Conservation (phyloP, 1,140 invertebrate species). For the Heliconius congener region DNA sequence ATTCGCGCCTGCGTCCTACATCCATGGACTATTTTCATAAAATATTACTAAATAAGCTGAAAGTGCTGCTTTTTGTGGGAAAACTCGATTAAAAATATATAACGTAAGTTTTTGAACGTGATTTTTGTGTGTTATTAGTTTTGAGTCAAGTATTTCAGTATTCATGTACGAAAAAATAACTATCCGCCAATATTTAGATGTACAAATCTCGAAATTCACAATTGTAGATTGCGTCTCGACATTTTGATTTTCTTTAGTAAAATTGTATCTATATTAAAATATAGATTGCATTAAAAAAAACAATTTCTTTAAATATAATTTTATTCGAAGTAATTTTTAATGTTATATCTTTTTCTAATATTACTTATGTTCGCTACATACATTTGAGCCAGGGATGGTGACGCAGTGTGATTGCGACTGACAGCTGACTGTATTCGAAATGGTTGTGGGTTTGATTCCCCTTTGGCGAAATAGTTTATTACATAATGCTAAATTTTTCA, state of each 20-base stretch:
- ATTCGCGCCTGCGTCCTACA: constrained; percentile 66
- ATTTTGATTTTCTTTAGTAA: constrained; percentile 20
- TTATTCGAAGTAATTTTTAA: too few species aligned
- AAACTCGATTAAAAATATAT: constrained; percentile 49
- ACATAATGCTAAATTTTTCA: too few species aligned
- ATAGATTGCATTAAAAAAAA: too few species aligned
- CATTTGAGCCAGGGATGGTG: background rate
- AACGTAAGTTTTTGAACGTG: constrained; percentile 57
- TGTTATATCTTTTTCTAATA: too few species aligned
- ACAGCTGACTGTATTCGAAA: background rate
- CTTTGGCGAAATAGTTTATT: too few species aligned
- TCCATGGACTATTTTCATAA: constrained; percentile 64
- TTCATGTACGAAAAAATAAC: background rate
- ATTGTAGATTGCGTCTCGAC: constrained; percentile 21
- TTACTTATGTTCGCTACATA: too few species aligned
- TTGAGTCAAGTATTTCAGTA: background rate
- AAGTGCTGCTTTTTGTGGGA: constrained; percentile 65
- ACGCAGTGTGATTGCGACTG: background rate
- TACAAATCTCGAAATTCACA: background rate
- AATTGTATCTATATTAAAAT: background rate
- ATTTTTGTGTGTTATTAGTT: background rate
- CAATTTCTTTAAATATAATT: too few species aligned
- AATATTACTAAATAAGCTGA: constrained; percentile 63
- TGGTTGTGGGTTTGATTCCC: too few species aligned
- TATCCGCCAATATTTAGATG: background rate